Percentiles rank a stretch among this genome's conserved stretches.
phyloP scores from a whole-genome alignment of 2,888 invertebrate genomes.

The Patella pellucida region DNA sequence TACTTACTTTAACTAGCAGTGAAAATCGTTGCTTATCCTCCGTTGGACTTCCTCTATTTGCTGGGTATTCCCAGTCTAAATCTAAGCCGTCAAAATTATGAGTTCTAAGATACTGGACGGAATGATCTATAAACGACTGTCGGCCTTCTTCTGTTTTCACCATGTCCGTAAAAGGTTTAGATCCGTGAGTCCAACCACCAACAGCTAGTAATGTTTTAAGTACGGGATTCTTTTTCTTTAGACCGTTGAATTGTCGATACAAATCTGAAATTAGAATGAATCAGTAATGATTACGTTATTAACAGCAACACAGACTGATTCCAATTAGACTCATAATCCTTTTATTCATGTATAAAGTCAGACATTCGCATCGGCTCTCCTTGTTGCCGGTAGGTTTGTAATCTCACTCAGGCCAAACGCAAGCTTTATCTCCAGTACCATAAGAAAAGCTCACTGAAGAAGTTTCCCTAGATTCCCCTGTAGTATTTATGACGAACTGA shows the following conservation, averaged over 20 bases:
- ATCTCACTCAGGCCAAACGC: no score
- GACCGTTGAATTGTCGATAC: conserved; percentile 50
- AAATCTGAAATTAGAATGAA: conserved; percentile 24
- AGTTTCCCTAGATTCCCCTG: no score
- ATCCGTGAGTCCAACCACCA: conserved; percentile 64
- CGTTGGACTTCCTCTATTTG: conserved; percentile 53
- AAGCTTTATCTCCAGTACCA: no score
- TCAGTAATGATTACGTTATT: no score
- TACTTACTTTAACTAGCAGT: conserved; percentile 45
- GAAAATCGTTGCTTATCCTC: conserved; percentile 54
- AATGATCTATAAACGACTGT: conserved; percentile 49
- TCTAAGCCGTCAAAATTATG: conserved; percentile 62
- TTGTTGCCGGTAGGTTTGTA: no score
- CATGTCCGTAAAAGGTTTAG: conserved; percentile 54
- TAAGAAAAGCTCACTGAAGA: no score
- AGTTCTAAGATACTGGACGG: conserved; percentile 46
- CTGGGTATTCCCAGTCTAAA: conserved; percentile 67
- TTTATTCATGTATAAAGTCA: no score
- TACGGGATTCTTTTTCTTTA: conserved; percentile 50
- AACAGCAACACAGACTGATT: no score
- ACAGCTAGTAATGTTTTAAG: conserved; percentile 62
- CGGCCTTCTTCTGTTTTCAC: conserved; percentile 38
- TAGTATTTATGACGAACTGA: no score
- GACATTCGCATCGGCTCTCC: no score
- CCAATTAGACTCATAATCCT: no score